phyloP scores from a whole-genome alignment of 2,113 vertebrate species.

The Corythaixoides concolor region DNA sequence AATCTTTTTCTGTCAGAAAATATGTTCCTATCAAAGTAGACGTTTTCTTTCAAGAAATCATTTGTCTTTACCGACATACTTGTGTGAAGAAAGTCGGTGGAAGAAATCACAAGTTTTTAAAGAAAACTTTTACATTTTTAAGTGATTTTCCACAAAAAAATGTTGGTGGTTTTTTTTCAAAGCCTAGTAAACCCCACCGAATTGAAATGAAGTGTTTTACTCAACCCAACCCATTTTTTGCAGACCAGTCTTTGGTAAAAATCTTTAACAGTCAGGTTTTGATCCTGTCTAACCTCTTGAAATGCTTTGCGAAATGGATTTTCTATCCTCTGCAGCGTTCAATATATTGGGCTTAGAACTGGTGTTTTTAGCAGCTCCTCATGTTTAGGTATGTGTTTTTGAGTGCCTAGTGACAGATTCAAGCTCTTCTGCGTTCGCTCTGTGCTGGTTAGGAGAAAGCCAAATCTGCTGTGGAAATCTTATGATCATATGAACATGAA shows the following conservation, averaged over 20 bases:
- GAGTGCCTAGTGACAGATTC: neutral
- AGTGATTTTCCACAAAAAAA: neutral
- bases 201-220: neutral
- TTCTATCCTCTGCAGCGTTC: neutral
- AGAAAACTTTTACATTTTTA: neutral
- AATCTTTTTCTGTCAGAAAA: neutral
- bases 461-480: neutral
- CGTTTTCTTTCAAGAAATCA: neutral
- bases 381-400: neutral
- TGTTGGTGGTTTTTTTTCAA: neutral
- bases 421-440: neutral
- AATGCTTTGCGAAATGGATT: neutral
- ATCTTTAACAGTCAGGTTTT: neutral
- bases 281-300: neutral
- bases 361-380: neutral
- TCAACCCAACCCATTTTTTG: neutral
- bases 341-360: neutral
- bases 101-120: neutral
- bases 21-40: neutral
- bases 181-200: neutral
- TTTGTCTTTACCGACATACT: neutral
- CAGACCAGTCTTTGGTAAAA: neutral
- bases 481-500: neutral
- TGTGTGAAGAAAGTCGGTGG: neutral
- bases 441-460: neutral